phyloP scores from a whole-genome alignment of 2,888 invertebrate genomes.

The Protophormia terraenovae region DNA sequence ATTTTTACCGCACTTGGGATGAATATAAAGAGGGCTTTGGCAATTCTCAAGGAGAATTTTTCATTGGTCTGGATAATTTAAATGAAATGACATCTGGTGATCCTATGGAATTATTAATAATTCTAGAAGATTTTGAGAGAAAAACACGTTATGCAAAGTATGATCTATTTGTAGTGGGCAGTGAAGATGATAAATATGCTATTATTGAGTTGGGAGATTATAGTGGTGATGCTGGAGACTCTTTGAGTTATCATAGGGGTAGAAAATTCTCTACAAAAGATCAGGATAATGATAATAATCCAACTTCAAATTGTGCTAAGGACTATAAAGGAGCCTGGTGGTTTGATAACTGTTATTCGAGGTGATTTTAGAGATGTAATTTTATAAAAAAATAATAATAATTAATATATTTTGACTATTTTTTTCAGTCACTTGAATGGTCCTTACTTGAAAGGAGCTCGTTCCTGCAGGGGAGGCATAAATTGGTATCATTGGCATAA shows the following conservation, averaged over 20 bases:
- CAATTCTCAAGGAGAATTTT: slow-evolving; percentile 32
- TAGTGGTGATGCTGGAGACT: slow-evolving; percentile 50
- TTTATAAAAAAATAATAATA: neutral
- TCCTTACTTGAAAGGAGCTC: slow-evolving; percentile 22
- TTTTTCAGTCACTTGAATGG: slow-evolving; percentile 47
- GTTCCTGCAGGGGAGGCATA: slow-evolving; percentile 42
- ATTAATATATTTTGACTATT: neutral
- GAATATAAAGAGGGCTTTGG: slow-evolving; percentile 53
- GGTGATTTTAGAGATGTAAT: neutral
- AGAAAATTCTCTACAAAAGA: slow-evolving; percentile 51
- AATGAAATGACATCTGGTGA: slow-evolving; percentile 38
- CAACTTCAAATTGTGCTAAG: slow-evolving; percentile 35
- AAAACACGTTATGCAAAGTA: slow-evolving; percentile 48
- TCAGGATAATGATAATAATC: slow-evolving; percentile 52
- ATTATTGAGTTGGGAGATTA: slow-evolving; percentile 45
- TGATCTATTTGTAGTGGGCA: slow-evolving; percentile 19
- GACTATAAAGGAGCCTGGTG: slow-evolving; percentile 50
- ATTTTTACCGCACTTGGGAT: slow-evolving; percentile 43
- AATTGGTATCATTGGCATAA: slow-evolving; percentile 58
- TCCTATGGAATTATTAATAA: slow-evolving; percentile 25
- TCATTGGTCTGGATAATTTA: slow-evolving; percentile 34
- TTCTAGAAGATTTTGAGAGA: slow-evolving; percentile 39
- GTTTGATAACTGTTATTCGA: slow-evolving; percentile 54
- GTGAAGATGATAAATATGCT: slow-evolving; percentile 44
- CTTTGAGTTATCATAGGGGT: slow-evolving; percentile 27